Evolutionary conservation across 2,888 invertebrate species (phyloP).

Genomic region (Polyommatus iphigenia): DNA sequence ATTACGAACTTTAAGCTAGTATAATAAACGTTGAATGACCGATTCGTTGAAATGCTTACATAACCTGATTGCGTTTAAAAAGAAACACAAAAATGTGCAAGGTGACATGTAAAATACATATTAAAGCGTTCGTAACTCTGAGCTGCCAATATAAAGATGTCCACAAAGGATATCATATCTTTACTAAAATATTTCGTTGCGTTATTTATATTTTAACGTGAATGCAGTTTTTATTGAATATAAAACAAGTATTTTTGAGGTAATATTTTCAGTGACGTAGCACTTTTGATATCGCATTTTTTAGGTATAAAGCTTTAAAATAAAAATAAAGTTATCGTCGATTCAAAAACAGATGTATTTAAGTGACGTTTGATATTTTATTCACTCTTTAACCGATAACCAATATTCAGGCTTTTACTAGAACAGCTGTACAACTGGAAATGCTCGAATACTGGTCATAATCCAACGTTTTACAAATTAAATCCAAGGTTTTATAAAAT

Average conservation of each 20-base stretch:
- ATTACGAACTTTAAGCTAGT: not conserved
- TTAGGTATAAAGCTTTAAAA: not conserved
- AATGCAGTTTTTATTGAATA: constrained; percentile 14
- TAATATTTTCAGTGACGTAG: constrained; percentile 3
- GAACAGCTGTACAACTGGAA: not conserved
- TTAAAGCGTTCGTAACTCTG: not conserved
- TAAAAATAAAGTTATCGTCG: not conserved
- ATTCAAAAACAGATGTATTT: not conserved
- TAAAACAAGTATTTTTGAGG: constrained; percentile 16
- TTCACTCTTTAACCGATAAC: not conserved
- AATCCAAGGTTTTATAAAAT: not conserved
- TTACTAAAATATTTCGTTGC: constrained; percentile 21
- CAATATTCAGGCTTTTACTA: not conserved
- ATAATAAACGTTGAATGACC: not conserved
- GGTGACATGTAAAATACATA: not conserved
- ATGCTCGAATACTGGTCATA: not conserved
- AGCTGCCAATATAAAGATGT: constrained; percentile 19
- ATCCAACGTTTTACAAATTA: not conserved
- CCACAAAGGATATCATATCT: constrained; percentile 25
- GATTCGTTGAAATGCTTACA: not conserved
- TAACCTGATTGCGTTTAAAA: not conserved
- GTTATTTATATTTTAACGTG: constrained; percentile 23
- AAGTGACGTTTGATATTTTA: constrained; percentile 9
- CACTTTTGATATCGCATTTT: not conserved
- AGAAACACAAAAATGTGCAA: not conserved